Conservation (phyloP, 2,888 invertebrate genomes). For the Metalampra italica region DNA sequence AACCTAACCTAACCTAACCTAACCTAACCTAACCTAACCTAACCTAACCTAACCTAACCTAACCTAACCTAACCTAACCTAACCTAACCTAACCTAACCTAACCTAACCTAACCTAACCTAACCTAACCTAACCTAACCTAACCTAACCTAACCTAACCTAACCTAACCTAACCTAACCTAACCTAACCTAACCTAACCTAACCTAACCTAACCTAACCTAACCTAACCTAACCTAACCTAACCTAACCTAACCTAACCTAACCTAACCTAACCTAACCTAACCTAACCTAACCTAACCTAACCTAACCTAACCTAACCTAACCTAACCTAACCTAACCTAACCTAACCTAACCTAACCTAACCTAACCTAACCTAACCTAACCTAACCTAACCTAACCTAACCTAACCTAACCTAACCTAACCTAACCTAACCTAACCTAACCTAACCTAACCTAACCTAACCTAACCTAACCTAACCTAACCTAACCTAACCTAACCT, state of each 20-base stretch:
- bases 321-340: conserved; percentile 16
- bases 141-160: conserved; percentile 13
- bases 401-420: conserved; percentile 11
- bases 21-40: conserved; percentile 18
- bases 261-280: conserved; percentile 11
- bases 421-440: conserved; percentile 13
- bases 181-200: conserved; percentile 12
- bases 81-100: conserved; percentile 15
- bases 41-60: conserved; percentile 20
- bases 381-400: conserved; percentile 12
- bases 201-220: conserved; percentile 12
- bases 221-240: conserved; percentile 11
- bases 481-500: conserved; percentile 15
- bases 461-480: conserved; percentile 11
- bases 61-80: conserved; percentile 18
- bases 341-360: conserved; percentile 17
- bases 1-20: conserved; percentile 17
- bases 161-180: conserved; percentile 12
- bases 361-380: conserved; percentile 16
- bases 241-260: conserved; percentile 11
- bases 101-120: conserved; percentile 13
- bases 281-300: too few relatives aligned
- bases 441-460: conserved; percentile 11
- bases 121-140: conserved; percentile 13
- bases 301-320: conserved; percentile 11